Conservation (phyloP, 2,797 vertebrate genomes). For the Bucorvus abyssinicus region DNA sequence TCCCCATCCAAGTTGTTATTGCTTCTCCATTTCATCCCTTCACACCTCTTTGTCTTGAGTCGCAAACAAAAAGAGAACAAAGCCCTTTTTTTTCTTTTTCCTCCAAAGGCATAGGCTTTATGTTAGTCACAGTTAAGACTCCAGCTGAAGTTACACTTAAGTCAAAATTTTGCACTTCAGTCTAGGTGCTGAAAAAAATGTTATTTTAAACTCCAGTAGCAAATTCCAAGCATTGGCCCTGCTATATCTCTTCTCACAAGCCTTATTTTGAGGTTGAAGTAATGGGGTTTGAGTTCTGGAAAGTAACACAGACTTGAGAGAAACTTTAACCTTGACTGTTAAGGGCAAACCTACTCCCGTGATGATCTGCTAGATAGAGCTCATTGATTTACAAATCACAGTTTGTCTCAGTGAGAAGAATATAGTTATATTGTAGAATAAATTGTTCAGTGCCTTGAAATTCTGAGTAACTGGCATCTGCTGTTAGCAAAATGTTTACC, state of each 20-base stretch:
- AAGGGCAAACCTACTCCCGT: background rate
- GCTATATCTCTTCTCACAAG: background rate
- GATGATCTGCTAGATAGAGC: background rate
- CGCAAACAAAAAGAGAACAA: background rate
- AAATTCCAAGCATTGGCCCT: background rate
- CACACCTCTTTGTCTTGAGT: background rate
- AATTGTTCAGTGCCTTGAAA: background rate
- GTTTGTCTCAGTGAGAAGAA: background rate
- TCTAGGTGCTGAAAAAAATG: background rate
- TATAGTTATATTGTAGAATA: background rate
- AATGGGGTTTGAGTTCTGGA: background rate
- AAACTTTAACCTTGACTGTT: background rate
- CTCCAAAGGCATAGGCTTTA: background rate
- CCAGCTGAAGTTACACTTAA: background rate
- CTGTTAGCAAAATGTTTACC: background rate
- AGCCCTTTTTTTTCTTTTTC: background rate
- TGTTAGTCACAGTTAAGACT: background rate
- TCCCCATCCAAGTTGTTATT: background rate
- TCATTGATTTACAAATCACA: background rate
- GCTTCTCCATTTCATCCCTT: background rate
- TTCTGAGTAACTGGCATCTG: background rate
- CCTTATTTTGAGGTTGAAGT: background rate
- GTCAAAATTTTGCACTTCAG: background rate
- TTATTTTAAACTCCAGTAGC: background rate
- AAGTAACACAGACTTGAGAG: background rate